Conservation (phyloP, 2,888 invertebrate species). For the Mythimna pallens region DNA sequence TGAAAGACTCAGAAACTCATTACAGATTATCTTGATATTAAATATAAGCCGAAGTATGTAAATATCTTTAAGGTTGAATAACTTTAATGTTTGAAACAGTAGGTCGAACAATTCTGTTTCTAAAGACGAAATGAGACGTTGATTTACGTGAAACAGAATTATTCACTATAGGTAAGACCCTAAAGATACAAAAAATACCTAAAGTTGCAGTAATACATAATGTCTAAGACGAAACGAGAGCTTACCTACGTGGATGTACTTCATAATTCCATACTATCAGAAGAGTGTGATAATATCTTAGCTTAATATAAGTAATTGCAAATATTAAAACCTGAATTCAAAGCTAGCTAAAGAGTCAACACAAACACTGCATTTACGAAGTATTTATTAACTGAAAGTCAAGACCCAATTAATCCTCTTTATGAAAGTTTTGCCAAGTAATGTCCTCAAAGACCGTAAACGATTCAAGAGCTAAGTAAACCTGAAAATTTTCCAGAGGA, state of each 20-base stretch:
- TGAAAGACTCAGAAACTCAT: conserved; percentile 34
- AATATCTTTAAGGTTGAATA: conserved; percentile 36
- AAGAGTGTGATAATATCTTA: conserved; percentile 2
- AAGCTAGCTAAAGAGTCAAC: not conserved
- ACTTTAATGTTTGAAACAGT: conserved; percentile 22
- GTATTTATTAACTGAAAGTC: conserved; percentile 21
- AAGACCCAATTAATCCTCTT: conserved; percentile 32
- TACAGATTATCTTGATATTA: conserved; percentile 42
- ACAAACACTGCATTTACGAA: conserved; percentile 17
- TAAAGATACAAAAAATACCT: conserved; percentile 25
- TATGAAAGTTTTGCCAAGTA: conserved; percentile 30
- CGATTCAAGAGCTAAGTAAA: conserved; percentile 45
- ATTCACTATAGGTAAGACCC: conserved; percentile 7
- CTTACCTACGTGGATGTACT: not conserved
- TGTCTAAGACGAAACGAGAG: conserved; percentile 1
- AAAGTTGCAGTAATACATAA: conserved; percentile 22
- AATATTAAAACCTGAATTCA: conserved; percentile 1
- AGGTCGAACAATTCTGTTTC: conserved; percentile 9
- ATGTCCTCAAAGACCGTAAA: conserved; percentile 38
- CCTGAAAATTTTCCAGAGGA: conserved; percentile 27
- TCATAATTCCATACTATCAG: not conserved
- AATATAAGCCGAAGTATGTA: conserved; percentile 27
- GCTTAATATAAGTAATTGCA: not conserved
- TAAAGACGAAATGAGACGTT: conserved; percentile 8
- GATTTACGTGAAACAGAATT: conserved; percentile 31